Evolutionary conservation across 2,113 vertebrate species (phyloP).

Genomic region (Parus major): DNA sequence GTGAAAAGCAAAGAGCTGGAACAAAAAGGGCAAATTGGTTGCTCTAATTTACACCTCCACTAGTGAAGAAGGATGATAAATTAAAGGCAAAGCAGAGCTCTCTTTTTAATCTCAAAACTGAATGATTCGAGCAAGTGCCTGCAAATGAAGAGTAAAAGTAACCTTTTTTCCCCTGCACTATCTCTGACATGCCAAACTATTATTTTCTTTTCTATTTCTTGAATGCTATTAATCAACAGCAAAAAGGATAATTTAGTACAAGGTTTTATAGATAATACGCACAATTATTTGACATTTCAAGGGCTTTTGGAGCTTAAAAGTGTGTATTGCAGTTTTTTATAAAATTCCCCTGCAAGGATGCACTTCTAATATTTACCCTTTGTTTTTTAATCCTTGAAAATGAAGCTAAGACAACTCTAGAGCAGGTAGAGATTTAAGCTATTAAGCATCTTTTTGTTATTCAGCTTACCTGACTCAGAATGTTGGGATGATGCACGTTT

Average conservation of each 20-base stretch:
- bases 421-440: conserved; percentile 30
- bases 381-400: conserved; percentile 34
- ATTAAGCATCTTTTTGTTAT: conserved; percentile 16
- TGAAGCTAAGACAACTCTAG: not conserved
- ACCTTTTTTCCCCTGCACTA: not conserved
- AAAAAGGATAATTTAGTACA: not conserved
- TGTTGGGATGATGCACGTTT: conserved; percentile 9
- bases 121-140: not conserved
- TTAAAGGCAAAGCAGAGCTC: not conserved
- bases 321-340: not conserved
- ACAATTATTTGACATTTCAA: conserved; percentile 1
- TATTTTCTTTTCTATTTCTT: not conserved
- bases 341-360: not conserved
- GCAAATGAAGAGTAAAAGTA: not conserved
- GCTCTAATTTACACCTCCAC: not conserved
- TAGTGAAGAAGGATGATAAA: not conserved
- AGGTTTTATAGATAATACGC: not conserved
- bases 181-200: not conserved
- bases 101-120: not conserved
- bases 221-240: not conserved
- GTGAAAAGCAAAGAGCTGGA: not conserved
- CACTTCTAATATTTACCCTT: not conserved
- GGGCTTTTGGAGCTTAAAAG: not conserved
- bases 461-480: conserved; percentile 14
- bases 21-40: not conserved